Percentiles rank a stretch among this genome's conserved stretches.
Evolutionary conservation across 1,140 invertebrate genomes (phyloP).

Genomic region (Achroia grisella): DNA sequence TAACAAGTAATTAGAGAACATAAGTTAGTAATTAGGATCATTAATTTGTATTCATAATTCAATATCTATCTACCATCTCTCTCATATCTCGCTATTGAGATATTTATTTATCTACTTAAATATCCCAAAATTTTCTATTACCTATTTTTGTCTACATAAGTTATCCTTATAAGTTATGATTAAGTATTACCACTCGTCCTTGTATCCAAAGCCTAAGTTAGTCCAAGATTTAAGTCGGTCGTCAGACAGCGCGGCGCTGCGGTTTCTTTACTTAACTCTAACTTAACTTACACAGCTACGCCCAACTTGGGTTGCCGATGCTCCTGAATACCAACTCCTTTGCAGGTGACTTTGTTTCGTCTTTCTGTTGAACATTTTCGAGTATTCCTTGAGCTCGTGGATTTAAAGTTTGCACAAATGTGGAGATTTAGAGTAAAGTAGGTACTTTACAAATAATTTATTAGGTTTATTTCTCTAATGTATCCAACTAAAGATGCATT

Average conservation of each 20-base stretch:
- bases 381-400: slow-evolving; percentile 29
- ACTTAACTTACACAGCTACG: slow-evolving; percentile 43
- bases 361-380: slow-evolving; percentile 51
- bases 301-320: slow-evolving; percentile 45
- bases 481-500: too few species aligned
- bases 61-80: too few species aligned
- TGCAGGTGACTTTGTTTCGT: slow-evolving; percentile 48
- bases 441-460: slow-evolving; percentile 8
- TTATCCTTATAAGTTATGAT: neutral
- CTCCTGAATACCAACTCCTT: slow-evolving; percentile 44
- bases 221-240: slow-evolving; percentile 46
- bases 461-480: slow-evolving; percentile 1
- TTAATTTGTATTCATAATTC: too few species aligned
- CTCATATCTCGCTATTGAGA: too few species aligned
- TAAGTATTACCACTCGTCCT: neutral
- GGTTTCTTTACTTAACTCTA: slow-evolving; percentile 62
- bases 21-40: too few species aligned
- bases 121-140: neutral
- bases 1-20: too few species aligned
- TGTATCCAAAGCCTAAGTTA: slow-evolving; percentile 21
- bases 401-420: slow-evolving; percentile 48
- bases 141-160: too few species aligned
- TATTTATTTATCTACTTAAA: neutral
- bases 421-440: slow-evolving; percentile 5
- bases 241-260: slow-evolving; percentile 41